Evolutionary conservation across 2,888 invertebrate species (phyloP).

Genomic region (Chirona hameri): DNA sequence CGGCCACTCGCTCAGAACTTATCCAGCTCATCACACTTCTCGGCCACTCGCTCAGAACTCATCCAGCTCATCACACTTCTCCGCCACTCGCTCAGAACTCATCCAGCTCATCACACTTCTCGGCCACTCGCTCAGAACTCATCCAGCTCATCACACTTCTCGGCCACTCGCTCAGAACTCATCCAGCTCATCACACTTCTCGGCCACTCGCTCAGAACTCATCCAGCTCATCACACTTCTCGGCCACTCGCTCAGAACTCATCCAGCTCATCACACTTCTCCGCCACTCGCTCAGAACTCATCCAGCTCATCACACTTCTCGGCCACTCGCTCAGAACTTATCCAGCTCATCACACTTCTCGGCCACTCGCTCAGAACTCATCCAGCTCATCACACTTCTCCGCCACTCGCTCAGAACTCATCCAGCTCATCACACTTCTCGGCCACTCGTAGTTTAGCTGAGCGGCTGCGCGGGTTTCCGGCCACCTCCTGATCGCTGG

Average conservation of each 20-base stretch:
- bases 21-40: slow-evolving; percentile 51
- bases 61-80: slow-evolving; percentile 51
- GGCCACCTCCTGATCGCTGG: slow-evolving; percentile 67
- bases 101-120: slow-evolving; percentile 51
- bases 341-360: slow-evolving; percentile 51
- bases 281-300: slow-evolving; percentile 78
- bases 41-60: slow-evolving; percentile 78
- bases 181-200: slow-evolving; percentile 51
- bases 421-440: slow-evolving; percentile 51
- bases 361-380: no score
- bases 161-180: slow-evolving; percentile 78
- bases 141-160: slow-evolving; percentile 51
- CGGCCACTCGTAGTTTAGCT: slow-evolving; percentile 79
- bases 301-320: slow-evolving; percentile 51
- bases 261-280: slow-evolving; percentile 51
- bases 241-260: slow-evolving; percentile 78
- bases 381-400: no score
- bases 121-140: slow-evolving; percentile 78
- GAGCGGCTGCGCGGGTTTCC: slow-evolving; percentile 81
- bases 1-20: slow-evolving; percentile 78
- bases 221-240: slow-evolving; percentile 51
- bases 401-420: not conserved
- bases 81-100: slow-evolving; percentile 78
- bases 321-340: slow-evolving; percentile 78
- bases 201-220: slow-evolving; percentile 78